These are phyloP conservation scores for Clanis bilineata DNA, from an alignment of 2,888 invertebrate genomes.

Conservation along the genomic window DNA sequence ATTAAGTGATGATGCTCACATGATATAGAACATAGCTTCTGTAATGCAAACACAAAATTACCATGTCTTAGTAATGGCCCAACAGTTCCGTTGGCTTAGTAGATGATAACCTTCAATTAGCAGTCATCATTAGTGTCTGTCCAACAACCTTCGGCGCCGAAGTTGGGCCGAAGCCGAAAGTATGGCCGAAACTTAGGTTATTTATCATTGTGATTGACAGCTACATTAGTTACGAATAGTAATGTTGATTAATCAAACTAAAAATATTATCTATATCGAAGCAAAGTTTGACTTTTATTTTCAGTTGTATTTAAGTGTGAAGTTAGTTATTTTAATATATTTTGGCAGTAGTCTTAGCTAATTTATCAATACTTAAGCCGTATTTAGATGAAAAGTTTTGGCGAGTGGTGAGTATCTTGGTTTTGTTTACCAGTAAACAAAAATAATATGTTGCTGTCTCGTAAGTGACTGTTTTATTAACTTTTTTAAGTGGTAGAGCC, in stretches of 20 bases:
- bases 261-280: background rate
- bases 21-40: background rate
- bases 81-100: constrained; percentile 1
- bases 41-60: background rate
- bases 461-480: too few relatives aligned
- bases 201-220: background rate
- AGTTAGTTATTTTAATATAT: too few relatives aligned
- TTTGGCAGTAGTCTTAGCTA: too few relatives aligned
- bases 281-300: too few relatives aligned
- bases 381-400: too few relatives aligned
- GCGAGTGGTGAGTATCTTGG: too few relatives aligned
- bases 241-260: background rate
- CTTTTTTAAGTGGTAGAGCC: too few relatives aligned
- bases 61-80: background rate
- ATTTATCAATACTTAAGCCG: too few relatives aligned
- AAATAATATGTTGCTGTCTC: too few relatives aligned
- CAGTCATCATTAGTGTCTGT: background rate
- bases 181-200: background rate
- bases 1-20: too few relatives aligned
- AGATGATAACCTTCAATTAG: constrained; percentile 6
- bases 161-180: background rate
- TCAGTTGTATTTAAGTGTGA: too few relatives aligned
- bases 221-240: background rate
- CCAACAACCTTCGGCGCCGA: background rate
- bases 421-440: too few relatives aligned